A percentile compares a stretch with the other conserved stretches of the same genome.
Conservation (phyloP, 2,113 vertebrate genomes). For the Rhinoderma darwinii region DNA sequence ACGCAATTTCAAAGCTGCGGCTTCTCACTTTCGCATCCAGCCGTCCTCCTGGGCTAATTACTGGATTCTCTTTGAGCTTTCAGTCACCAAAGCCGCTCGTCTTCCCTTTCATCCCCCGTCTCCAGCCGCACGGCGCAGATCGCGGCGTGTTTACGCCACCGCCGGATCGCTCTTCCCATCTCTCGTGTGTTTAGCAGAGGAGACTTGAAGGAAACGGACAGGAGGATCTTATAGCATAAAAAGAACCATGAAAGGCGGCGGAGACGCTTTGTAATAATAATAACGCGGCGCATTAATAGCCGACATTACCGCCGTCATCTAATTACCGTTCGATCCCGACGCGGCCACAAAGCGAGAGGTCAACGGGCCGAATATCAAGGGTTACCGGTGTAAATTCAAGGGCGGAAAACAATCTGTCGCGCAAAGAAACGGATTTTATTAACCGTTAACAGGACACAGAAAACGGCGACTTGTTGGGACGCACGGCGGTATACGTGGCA, state of each 20-base stretch:
- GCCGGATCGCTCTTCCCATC: neutral
- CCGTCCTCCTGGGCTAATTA: conserved; percentile 83
- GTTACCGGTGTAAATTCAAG: neutral
- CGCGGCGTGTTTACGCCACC: conserved; percentile 4
- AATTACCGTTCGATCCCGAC: neutral
- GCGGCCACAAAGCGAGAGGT: neutral
- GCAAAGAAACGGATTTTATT: neutral
- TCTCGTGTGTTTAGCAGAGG: neutral
- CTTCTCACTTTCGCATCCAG: conserved; percentile 72
- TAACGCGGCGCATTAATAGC: neutral
- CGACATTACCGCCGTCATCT: neutral
- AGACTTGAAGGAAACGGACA: conserved; percentile 13
- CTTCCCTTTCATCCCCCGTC: conserved; percentile 47
- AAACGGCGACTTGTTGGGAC: neutral
- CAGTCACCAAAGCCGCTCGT: conserved; percentile 59
- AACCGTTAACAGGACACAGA: neutral
- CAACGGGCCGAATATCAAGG: neutral
- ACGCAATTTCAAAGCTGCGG: conserved; percentile 76
- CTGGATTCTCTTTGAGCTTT: conserved; percentile 79
- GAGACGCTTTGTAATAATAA: neutral
- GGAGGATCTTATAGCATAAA: conserved; percentile 4
- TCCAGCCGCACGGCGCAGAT: neutral
- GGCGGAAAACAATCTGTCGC: conserved; percentile 20
- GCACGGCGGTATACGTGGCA: too few species aligned
- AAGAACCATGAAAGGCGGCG: neutral